phyloP scores from a whole-genome alignment of 2,888 invertebrate species.

The Electrophaes corylata region DNA sequence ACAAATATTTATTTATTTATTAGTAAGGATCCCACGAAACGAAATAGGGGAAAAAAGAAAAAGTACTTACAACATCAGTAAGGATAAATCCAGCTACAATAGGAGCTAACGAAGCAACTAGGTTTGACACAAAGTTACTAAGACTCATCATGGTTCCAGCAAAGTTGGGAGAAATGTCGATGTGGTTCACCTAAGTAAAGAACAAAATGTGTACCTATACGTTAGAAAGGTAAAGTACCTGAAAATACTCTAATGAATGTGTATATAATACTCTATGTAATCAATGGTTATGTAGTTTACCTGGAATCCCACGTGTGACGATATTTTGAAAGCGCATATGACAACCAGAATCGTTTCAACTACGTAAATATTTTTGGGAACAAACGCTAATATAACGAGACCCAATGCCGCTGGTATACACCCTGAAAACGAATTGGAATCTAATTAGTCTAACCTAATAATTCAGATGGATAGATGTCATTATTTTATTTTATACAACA shows the following conservation, averaged over 20 bases:
- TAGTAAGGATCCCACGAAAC: too few relatives aligned
- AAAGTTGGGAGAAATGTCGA: conserved; percentile 92
- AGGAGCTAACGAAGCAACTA: conserved; percentile 89
- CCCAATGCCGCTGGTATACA: conserved; percentile 82
- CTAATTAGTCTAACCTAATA: too few relatives aligned
- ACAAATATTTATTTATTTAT: too few relatives aligned
- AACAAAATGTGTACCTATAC: background rate
- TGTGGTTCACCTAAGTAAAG: conserved; percentile 86
- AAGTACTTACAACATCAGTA: conserved; percentile 85
- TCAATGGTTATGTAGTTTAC: conserved; percentile 67
- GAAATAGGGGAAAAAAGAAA: background rate
- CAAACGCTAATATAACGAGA: conserved; percentile 81
- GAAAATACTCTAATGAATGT: too few relatives aligned
- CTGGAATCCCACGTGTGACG: conserved; percentile 86
- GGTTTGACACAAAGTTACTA: conserved; percentile 89
- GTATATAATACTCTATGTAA: too few relatives aligned
- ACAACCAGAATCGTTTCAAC: conserved; percentile 84
- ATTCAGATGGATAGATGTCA: too few relatives aligned
- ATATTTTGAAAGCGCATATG: conserved; percentile 86
- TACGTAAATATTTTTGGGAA: conserved; percentile 73
- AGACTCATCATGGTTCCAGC: conserved; percentile 93
- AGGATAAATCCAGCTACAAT: conserved; percentile 88
- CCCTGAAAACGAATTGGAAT: conserved; percentile 69
- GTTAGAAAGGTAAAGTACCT: too few relatives aligned
- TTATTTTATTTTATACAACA: too few relatives aligned